Percentiles rank a stretch among this genome's conserved stretches.
Conservation (phyloP, 2,113 vertebrate species). For the Scortum barcoo region DNA sequence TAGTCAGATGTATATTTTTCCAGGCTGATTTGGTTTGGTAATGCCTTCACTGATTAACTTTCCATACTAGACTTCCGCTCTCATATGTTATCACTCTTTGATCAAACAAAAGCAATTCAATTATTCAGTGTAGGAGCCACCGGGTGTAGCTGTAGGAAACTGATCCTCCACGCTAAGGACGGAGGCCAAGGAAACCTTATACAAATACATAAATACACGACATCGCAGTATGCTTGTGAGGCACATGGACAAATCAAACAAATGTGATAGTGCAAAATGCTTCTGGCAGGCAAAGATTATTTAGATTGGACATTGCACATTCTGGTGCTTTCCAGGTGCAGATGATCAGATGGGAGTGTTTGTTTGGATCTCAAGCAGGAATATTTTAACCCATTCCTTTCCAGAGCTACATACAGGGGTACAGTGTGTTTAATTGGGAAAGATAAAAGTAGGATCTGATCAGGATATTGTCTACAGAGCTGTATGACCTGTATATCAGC, state of each 20-base stretch:
- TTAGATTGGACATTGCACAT: constrained; percentile 55
- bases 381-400: constrained; percentile 29
- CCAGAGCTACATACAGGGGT: not conserved
- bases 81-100: constrained; percentile 42
- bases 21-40: constrained; percentile 42
- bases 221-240: constrained; percentile 32
- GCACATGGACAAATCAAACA: constrained; percentile 57
- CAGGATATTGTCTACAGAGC: not conserved
- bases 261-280: constrained; percentile 33
- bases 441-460: not conserved
- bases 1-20: constrained; percentile 42
- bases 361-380: constrained; percentile 30
- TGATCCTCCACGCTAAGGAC: constrained; percentile 39
- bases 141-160: constrained; percentile 29
- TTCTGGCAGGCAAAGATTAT: constrained; percentile 42
- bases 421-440: not conserved
- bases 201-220: constrained; percentile 47
- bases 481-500: too few relatives aligned
- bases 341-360: constrained; percentile 39
- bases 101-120: constrained; percentile 53
- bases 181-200: constrained; percentile 43
- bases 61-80: constrained; percentile 30
- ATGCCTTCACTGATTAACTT: constrained; percentile 39
- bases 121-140: constrained; percentile 29
- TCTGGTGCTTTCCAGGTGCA: constrained; percentile 49